Evolutionary conservation across 2,888 invertebrate genomes (phyloP).

Genomic region (Mythimna lalbum): DNA sequence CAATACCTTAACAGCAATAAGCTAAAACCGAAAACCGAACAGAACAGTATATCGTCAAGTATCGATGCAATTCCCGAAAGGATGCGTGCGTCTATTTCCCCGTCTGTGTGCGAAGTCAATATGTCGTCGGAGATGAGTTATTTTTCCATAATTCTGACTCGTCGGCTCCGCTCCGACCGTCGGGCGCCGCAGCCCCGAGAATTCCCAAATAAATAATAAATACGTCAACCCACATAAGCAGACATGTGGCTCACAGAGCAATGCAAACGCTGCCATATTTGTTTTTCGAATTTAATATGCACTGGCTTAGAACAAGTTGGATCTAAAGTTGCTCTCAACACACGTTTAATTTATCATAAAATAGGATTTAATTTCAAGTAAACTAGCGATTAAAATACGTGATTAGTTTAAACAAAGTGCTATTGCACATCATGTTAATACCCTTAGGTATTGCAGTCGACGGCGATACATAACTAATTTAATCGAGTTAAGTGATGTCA

Average conservation of each 20-base stretch:
- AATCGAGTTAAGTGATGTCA: constrained; percentile 38
- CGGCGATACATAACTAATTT: constrained; percentile 51
- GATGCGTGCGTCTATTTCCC: constrained; percentile 79
- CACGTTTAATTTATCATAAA: constrained; percentile 31
- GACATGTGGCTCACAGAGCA: constrained; percentile 67
- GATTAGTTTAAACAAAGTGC: constrained; percentile 35
- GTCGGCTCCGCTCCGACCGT: constrained; percentile 57
- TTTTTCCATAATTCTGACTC: constrained; percentile 86
- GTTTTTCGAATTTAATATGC: constrained; percentile 79
- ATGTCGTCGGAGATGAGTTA: constrained; percentile 88
- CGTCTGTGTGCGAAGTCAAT: constrained; percentile 84
- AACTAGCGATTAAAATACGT: constrained; percentile 24
- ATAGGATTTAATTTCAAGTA: constrained; percentile 13
- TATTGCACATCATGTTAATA: constrained; percentile 19
- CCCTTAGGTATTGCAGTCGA: constrained; percentile 25
- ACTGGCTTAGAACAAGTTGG: constrained; percentile 63
- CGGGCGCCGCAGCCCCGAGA: constrained; percentile 74
- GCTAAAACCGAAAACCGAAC: constrained; percentile 63
- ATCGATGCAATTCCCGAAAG: constrained; percentile 85
- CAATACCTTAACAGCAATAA: constrained; percentile 59
- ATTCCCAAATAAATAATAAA: constrained; percentile 91
- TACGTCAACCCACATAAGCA: constrained; percentile 77
- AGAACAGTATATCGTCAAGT: constrained; percentile 65
- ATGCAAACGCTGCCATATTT: constrained; percentile 71
- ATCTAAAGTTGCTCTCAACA: constrained; percentile 52